A percentile compares a stretch with the other conserved stretches of the same genome.
phyloP scores from a whole-genome alignment of 1,140 invertebrate genomes.

The Ptiloglossa arizonensis region DNA sequence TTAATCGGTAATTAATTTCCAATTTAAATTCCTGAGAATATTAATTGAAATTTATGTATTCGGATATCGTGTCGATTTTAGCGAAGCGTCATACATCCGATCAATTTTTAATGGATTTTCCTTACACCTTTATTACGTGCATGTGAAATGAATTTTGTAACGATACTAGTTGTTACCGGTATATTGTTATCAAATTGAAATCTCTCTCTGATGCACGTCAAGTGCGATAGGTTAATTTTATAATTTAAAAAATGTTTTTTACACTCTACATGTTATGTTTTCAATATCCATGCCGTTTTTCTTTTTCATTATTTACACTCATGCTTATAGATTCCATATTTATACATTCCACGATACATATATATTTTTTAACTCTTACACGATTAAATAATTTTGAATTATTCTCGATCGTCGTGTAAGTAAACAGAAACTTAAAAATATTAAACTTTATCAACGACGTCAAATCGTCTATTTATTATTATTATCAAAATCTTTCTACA shows the following conservation, averaged over 20 bases:
- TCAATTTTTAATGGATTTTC: slow-evolving; percentile 49
- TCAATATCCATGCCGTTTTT: no score
- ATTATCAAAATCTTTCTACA: no score
- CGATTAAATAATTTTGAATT: no score
- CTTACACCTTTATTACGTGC: slow-evolving; percentile 10
- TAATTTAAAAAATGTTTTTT: slow-evolving; percentile 28
- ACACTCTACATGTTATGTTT: no score
- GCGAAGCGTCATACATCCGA: slow-evolving; percentile 1
- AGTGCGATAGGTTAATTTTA: neutral
- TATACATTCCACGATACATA: no score
- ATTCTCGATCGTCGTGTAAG: no score
- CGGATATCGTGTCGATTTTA: neutral
- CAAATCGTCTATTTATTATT: no score
- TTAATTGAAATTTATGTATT: slow-evolving; percentile 12
- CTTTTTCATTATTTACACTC: no score
- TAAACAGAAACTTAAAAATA: no score
- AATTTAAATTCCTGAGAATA: neutral
- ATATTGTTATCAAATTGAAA: slow-evolving; percentile 50
- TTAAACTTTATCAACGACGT: no score
- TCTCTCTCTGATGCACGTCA: neutral
- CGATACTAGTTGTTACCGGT: slow-evolving; percentile 16
- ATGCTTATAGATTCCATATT: no score
- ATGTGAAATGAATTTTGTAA: slow-evolving; percentile 19
- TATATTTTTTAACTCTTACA: no score
- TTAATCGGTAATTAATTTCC: slow-evolving; percentile 6